A percentile compares a stretch with the other conserved stretches of the same genome.
Evolutionary conservation across 2,888 invertebrate genomes (phyloP).

Genomic region (Drosophila austrosaltans): DNA sequence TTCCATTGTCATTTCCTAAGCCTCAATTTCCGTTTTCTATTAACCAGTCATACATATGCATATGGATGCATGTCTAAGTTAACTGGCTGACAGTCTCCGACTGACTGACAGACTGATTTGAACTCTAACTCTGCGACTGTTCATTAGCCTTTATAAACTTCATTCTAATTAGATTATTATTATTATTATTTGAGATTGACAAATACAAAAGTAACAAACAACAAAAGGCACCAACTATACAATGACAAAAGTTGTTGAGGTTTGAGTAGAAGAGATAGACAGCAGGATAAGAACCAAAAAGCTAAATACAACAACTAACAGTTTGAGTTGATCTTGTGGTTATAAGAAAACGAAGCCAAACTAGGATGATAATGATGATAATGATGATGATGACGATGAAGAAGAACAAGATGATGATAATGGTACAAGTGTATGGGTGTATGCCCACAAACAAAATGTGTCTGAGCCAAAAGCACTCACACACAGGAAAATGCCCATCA

Average conservation of each 20-base stretch:
- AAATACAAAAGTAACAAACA: constrained; percentile 36
- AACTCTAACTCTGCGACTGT: neutral
- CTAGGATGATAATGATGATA: neutral
- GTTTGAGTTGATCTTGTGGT: constrained; percentile 47
- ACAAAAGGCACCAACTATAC: neutral
- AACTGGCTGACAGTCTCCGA: neutral
- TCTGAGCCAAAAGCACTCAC: constrained; percentile 68
- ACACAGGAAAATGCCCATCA: constrained; percentile 16
- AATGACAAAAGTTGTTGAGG: neutral
- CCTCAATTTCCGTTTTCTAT: constrained; percentile 3
- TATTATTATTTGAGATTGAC: constrained; percentile 57
- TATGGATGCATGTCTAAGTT: too few relatives aligned
- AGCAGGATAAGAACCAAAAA: constrained; percentile 25
- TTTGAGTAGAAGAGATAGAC: neutral
- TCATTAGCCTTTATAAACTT: constrained; percentile 49
- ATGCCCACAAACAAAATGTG: constrained; percentile 69
- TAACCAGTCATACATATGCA: too few relatives aligned
- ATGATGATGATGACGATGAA: neutral
- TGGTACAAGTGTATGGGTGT: neutral
- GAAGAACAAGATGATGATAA: neutral
- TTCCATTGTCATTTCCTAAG: neutral
- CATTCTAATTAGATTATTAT: constrained; percentile 73
- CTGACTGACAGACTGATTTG: neutral
- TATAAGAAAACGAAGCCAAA: constrained; percentile 25
- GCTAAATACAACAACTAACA: constrained; percentile 29